phyloP scores from a whole-genome alignment of 2,888 invertebrate genomes.

The Ypsolopha sequella region DNA sequence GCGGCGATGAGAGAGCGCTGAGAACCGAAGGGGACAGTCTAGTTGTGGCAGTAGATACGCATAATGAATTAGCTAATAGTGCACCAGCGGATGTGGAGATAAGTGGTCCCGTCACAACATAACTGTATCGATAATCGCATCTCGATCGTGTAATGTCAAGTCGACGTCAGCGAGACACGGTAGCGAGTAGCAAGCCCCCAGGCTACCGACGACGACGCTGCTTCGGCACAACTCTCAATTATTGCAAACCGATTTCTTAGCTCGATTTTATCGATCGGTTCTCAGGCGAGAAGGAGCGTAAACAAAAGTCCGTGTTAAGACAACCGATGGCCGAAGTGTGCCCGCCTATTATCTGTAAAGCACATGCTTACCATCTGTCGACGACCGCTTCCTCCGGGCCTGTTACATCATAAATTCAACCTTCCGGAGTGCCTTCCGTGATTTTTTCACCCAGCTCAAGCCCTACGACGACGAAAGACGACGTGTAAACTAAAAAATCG shows the following conservation, averaged over 20 bases:
- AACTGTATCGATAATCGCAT: constrained; percentile 60
- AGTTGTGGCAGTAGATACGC: constrained; percentile 6
- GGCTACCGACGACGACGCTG: constrained; percentile 14
- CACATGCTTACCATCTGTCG: constrained; percentile 67
- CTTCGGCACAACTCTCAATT: not conserved
- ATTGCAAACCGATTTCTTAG: not conserved
- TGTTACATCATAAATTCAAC: constrained; percentile 63
- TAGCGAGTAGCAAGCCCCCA: constrained; percentile 29
- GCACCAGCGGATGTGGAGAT: constrained; percentile 40
- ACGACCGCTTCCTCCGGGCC: constrained; percentile 51
- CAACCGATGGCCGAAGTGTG: constrained; percentile 33
- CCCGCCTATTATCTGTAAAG: constrained; percentile 41
- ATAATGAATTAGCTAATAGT: constrained; percentile 39
- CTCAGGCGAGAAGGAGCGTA: not conserved
- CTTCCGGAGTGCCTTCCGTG: constrained; percentile 62
- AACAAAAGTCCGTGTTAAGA: constrained; percentile 33
- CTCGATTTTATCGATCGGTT: not conserved
- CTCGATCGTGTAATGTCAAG: constrained; percentile 46
- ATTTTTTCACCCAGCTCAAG: constrained; percentile 52
- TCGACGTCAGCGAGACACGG: constrained; percentile 23
- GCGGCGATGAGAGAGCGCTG: constrained; percentile 26
- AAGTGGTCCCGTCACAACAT: constrained; percentile 51
- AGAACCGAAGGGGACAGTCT: constrained; percentile 15
- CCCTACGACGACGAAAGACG: constrained; percentile 60
- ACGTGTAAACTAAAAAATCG: constrained; percentile 58